Conservation (phyloP, 2,113 vertebrate species). For the Sminthopsis crassicaudata region DNA sequence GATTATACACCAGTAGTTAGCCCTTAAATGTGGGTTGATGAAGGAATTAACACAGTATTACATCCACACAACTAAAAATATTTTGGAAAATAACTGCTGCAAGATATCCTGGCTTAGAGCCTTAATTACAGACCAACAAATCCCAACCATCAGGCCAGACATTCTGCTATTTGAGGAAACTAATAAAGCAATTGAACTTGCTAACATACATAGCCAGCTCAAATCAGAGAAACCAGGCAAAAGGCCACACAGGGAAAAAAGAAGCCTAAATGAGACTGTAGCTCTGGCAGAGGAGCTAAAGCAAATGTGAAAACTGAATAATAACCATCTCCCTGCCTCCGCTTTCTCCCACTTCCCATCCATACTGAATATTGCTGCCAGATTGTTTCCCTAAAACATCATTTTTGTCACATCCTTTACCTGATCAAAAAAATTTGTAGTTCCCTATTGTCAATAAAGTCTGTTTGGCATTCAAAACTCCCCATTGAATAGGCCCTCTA, state of each 20-base stretch:
- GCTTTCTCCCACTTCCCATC: too few relatives aligned
- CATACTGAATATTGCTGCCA: neutral
- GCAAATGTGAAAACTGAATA: neutral
- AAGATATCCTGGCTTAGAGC: neutral
- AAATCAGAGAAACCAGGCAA: conserved; percentile 2
- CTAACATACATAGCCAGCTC: neutral
- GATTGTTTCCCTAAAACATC: neutral
- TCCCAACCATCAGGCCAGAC: neutral
- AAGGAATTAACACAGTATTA: conserved; percentile 15
- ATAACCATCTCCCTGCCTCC: neutral
- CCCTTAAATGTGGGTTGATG: neutral
- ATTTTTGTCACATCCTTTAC: neutral
- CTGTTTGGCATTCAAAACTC: neutral
- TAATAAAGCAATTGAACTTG: conserved; percentile 9
- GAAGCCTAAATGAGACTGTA: neutral
- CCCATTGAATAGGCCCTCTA: neutral
- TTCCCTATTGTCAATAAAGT: neutral
- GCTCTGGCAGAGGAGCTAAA: neutral
- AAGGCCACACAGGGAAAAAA: conserved; percentile 11
- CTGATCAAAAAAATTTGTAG: neutral
- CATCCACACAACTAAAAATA: conserved; percentile 30
- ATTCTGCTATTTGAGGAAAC: conserved; percentile 10
- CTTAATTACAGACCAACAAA: neutral
- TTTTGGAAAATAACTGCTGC: neutral
- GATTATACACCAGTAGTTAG: neutral